Percentiles rank a stretch among this genome's conserved stretches.
phyloP scores from a whole-genome alignment of 2,888 invertebrate genomes.

The Thalpophila matura region DNA sequence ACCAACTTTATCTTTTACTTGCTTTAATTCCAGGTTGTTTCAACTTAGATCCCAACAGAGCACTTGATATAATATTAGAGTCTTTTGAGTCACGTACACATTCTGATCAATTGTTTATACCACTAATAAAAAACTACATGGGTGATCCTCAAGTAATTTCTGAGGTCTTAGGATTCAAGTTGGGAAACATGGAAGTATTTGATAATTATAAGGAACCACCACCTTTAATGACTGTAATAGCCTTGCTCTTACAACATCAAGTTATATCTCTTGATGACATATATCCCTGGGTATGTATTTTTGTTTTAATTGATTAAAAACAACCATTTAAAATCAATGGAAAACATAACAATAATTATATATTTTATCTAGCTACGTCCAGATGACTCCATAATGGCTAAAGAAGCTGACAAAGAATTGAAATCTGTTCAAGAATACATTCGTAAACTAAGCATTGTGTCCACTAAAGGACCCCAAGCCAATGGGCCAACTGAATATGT shows the following conservation, averaged over 20 bases:
- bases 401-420: conserved; percentile 95
- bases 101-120: conserved; percentile 95
- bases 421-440: conserved; percentile 96
- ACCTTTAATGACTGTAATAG: conserved; percentile 97
- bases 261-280: conserved; percentile 97
- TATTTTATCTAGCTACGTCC: conserved; percentile 93
- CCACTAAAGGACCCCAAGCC: conserved; percentile 95
- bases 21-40: conserved; percentile 95
- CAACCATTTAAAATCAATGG: neutral
- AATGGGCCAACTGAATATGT: conserved; percentile 92
- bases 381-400: conserved; percentile 95
- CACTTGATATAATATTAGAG: conserved; percentile 98
- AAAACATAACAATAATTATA: neutral
- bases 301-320: neutral
- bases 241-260: conserved; percentile 96
- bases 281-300: conserved; percentile 95
- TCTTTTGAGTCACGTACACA: conserved; percentile 97
- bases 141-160: conserved; percentile 95
- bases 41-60: conserved; percentile 99
- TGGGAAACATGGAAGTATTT: conserved; percentile 92
- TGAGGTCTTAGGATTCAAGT: conserved; percentile 98
- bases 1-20: neutral
- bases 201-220: conserved; percentile 93
- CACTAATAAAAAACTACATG: conserved; percentile 96
- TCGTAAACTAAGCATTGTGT: conserved; percentile 95